Evolutionary conservation across 2,113 vertebrate species (phyloP), one percentile per base, ranked within the genome.

Genomic region (Sinosuthora webbiana): DNA sequence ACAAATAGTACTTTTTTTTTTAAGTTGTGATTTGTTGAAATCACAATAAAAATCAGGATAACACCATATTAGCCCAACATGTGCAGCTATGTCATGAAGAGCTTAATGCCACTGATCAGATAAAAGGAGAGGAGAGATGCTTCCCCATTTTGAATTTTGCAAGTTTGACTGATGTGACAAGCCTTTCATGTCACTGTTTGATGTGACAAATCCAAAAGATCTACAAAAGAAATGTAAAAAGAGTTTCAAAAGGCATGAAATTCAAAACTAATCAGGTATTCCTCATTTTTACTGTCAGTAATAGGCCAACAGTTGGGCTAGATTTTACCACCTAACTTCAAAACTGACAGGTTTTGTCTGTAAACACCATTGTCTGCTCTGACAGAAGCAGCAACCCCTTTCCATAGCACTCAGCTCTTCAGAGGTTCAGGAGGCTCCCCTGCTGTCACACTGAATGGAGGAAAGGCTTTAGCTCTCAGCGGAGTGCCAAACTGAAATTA

Each of bases 41-140:
- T 70, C 39, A 47, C 14, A 52, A 56, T 80, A 55, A 83, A 53
- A 74, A 50, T 59, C 64, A 75, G 35, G 50, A 89, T 86, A 68
- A 89, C 57, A 90, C 35, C 33, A 63, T 82, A 87, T 94, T 81
- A 94, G 37, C 74, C 33, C 73, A 84, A 59, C 31, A 83, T 25
- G 39, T 87, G 56, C 70, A 71, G 87, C 55, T 88, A 62, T 55
- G 44, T 89, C 67, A 76, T 33, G 57, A 95, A 94, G 69, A 91
- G 52, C 37, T 39, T 83, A 82, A 57, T 75, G 20, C 5, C 42
- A 77, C 8, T 12, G 56, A 39, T 76, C 22, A 64, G 33, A 70
- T 89, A 52, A 71, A 87, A 91, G 76, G 76, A 95, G 62, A 95
- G 41, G 44, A 82, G 73, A 95, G 57, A 96, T 47, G 79, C 52